A percentile compares a stretch with the other conserved stretches of the same genome.
Conservation (phyloP, 2,888 invertebrate genomes). For the Drosophila macrospina region DNA sequence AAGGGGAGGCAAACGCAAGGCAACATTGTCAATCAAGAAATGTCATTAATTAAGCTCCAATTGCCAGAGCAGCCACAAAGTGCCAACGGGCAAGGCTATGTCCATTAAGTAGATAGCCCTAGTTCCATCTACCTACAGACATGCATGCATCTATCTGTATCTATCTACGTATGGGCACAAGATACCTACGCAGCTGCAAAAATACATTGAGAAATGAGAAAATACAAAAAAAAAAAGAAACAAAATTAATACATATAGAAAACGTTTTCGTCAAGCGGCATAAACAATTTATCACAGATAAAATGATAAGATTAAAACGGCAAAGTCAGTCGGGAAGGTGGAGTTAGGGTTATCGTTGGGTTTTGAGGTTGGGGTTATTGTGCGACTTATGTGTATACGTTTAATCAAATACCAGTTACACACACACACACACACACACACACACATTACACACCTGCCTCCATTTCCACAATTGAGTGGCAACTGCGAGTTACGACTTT, state of each 20-base stretch:
- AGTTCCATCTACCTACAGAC: slow-evolving; percentile 3
- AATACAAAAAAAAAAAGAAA: neutral
- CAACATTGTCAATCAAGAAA: slow-evolving; percentile 52
- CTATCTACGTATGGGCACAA: slow-evolving; percentile 1
- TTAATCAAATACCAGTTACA: slow-evolving; percentile 25
- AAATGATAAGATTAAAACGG: slow-evolving; percentile 55
- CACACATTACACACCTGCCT: slow-evolving; percentile 10
- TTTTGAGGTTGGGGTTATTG: slow-evolving; percentile 1
- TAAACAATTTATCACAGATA: slow-evolving; percentile 56
- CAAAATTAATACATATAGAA: neutral
- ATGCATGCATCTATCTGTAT: neutral
- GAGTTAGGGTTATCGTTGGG: slow-evolving; percentile 11
- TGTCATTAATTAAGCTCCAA: slow-evolving; percentile 53
- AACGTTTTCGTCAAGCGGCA: slow-evolving; percentile 26
- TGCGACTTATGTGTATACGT: slow-evolving; percentile 15
- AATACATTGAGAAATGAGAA: slow-evolving; percentile 16
- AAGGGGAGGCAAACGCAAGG: slow-evolving; percentile 9
- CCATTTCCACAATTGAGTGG: slow-evolving; percentile 19
- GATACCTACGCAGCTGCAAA: slow-evolving; percentile 17
- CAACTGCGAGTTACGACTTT: slow-evolving; percentile 20
- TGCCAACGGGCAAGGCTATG: slow-evolving; percentile 34
- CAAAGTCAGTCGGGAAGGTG: slow-evolving; percentile 11
- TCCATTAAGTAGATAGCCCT: slow-evolving; percentile 31
- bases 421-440: neutral
- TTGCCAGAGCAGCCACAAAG: slow-evolving; percentile 42